Evolutionary conservation across 1,140 invertebrate genomes (phyloP), one percentile per base, ranked within the genome.

Genomic region (Drosophila pallidifrons): DNA sequence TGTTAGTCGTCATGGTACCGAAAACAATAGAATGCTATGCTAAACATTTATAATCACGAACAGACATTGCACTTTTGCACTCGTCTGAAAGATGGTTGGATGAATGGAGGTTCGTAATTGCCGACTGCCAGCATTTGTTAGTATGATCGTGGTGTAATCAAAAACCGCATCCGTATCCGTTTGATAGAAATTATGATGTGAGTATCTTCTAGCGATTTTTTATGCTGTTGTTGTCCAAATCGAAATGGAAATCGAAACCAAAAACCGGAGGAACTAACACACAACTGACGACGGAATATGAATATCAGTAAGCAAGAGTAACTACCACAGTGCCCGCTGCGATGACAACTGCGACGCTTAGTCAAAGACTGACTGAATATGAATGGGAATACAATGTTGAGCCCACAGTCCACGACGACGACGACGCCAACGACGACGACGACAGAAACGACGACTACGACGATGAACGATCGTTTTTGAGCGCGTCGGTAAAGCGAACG

Each of bases 281-380:
- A 35, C 51, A 35, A 54, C 28, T 30, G 35, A 55, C 47, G 61
- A 55, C 54, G 38, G 25, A 66, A 38, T 70, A 54, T 30, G 35
- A 70, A 58, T 70, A 51, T 57, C 46, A 25, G 46, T 38, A 28
- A 30, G 51, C 63, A 43, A 25, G 20, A 25, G 63, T 55, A 55
- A 65, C 38, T 55, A 76, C 15, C 74, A 72, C 74, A 76, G 74
- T 72, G 68, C 15, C 74, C 68, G 74, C 69, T 72, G 47, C 74
- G 60, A 66, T 54, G 83, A 77, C 83, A 72, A 89, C 80, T 77
- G 81, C 81, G 64, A 83, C 74, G 85, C 77, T 81, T 70, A 89
- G 80, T 89, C 83, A 89, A 88, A 88, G 85, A 88, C 83, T 89
- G 83, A 88, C 78, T 81, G 75, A 81, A 77, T 77, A 86, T 86